These are phyloP conservation scores for Dynastes grantii DNA, from an alignment of 2,888 invertebrate species.

Conservation along the genomic window DNA sequence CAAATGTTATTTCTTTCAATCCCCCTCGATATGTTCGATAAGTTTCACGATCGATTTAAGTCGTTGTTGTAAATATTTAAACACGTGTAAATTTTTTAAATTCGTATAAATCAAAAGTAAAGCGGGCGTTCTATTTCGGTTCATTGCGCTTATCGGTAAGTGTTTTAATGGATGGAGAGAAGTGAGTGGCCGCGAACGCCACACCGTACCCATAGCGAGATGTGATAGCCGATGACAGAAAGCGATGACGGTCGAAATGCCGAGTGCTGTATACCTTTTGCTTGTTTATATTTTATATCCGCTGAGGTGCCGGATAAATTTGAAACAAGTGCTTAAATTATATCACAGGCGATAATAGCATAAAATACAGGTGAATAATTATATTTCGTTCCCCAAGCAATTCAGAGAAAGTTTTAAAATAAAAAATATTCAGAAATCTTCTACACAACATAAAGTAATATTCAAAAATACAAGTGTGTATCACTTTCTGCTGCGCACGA, in stretches of 20 bases:
- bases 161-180: conserved; percentile 46
- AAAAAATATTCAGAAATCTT: too few relatives aligned
- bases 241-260: conserved; percentile 17
- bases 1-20: background rate
- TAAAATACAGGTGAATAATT: background rate
- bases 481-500: too few relatives aligned
- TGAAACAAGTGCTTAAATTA: conserved; percentile 2
- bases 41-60: conserved; percentile 17
- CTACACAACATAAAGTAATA: too few relatives aligned
- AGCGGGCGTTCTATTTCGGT: conserved; percentile 50
- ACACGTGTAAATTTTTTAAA: conserved; percentile 50
- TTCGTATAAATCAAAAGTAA: conserved; percentile 49
- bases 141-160: conserved; percentile 50
- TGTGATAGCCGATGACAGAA: conserved; percentile 58
- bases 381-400: too few relatives aligned
- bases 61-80: conserved; percentile 48
- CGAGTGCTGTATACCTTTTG: background rate
- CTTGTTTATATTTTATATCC: conserved; percentile 6
- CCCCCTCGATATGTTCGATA: background rate
- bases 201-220: conserved; percentile 47
- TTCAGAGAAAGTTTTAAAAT: too few relatives aligned
- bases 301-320: conserved; percentile 4
- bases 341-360: background rate
- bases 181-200: conserved; percentile 47
- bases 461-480: too few relatives aligned